A percentile compares a stretch with the other conserved stretches of the same genome.
Evolutionary conservation across 2,113 vertebrate species (phyloP).

Genomic region (Tautogolabrus adspersus): DNA sequence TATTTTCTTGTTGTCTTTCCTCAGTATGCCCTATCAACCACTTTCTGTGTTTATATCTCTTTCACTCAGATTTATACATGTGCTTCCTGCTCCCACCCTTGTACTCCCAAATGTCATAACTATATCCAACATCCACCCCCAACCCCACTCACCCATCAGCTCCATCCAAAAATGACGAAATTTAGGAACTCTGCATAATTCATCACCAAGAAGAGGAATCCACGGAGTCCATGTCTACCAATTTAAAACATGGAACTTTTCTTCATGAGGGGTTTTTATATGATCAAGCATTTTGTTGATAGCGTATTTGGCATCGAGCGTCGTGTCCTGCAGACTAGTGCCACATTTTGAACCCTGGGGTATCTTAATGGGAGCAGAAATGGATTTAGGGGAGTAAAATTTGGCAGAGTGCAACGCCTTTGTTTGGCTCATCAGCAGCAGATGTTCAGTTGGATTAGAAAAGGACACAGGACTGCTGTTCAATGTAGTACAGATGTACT

Average conservation of each 20-base stretch:
- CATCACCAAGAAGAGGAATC: slow-evolving; percentile 63
- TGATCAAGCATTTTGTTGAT: slow-evolving; percentile 42
- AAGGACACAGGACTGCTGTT: slow-evolving; percentile 67
- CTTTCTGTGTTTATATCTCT: slow-evolving; percentile 70
- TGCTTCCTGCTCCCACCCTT: slow-evolving; percentile 77
- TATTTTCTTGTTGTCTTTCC: slow-evolving; percentile 44
- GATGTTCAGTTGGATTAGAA: slow-evolving; percentile 75
- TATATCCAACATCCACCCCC: slow-evolving; percentile 43
- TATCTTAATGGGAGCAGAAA: slow-evolving; percentile 43
- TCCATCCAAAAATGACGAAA: slow-evolving; percentile 66
- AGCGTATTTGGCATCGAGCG: slow-evolving; percentile 25
- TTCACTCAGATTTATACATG: slow-evolving; percentile 68
- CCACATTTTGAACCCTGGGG: slow-evolving; percentile 47
- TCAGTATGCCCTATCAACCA: slow-evolving; percentile 55
- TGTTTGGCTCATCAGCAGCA: slow-evolving; percentile 79
- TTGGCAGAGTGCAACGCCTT: slow-evolving; percentile 64
- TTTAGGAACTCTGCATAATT: slow-evolving; percentile 61
- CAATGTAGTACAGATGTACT: slow-evolving; percentile 80
- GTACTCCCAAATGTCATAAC: slow-evolving; percentile 62
- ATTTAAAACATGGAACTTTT: slow-evolving; percentile 22
- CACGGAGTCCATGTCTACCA: slow-evolving; percentile 37
- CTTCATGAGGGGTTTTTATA: neutral
- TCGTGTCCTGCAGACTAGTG: slow-evolving; percentile 3
- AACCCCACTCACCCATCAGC: slow-evolving; percentile 54
- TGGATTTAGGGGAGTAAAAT: slow-evolving; percentile 52